Evolutionary conservation across 2,888 invertebrate genomes (phyloP), one percentile per base, ranked within the genome.

Genomic region (Coleophora deauratella): DNA sequence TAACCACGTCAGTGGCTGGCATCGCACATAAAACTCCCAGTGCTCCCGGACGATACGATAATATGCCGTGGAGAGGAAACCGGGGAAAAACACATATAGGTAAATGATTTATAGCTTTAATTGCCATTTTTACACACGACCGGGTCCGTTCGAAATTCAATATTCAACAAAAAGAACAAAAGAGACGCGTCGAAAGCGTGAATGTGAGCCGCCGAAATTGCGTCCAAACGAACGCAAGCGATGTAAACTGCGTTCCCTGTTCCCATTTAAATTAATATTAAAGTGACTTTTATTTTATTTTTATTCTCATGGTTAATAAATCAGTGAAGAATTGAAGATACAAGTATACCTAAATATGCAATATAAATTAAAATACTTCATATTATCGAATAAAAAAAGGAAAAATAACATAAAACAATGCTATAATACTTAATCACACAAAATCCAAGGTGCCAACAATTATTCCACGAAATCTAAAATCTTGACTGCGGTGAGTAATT

Each of bases 41-140:
- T 21, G 3, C 21, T 21, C 21, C 21, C 21, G 21, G 21, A 21
- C 21, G 3, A n/a, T 51, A 43, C 50, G 59, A 60, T 67, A 66
- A 70, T 67, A 61, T 66, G 52, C 54, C 49, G 57, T 55, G 62
- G 57, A 62, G 62, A 62, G 59, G 67, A 66, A 71, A 66, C 59
- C 51, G 49, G 53, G 57, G 57, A 59, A 66, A 60, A 60, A 52
- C 59, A 62, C 62, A 62, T 55, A 63, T 62, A n/a, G n/a, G 64
- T 66, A 71, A 62, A 62, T 80, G 81, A 82, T 81, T 81, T 81
- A 82, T 73, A 51, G 62, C 59, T 73, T 80, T 78, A 78, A 81
- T 79, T 79, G 77, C 69, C 71, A 65, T 72, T 74, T 75, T 69
- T 67, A 65, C 66, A 61, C 59, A 62, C 59, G 53, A 57, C 66